Conservation (phyloP, 2,113 vertebrate genomes). For the Danio rerio region GRCz12tu NC_133176.1:42299001-42299500, state of each 20-base stretch:
- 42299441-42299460: neutral
- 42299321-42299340: slow-evolving; percentile 39
- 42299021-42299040: slow-evolving; percentile 32
- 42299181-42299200: slow-evolving; percentile 5
- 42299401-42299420: slow-evolving; percentile 47
- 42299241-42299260: slow-evolving; percentile 10
- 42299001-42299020: slow-evolving; percentile 31
- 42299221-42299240: neutral
- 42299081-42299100: slow-evolving; percentile 31
- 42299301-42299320: slow-evolving; percentile 15
- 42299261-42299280: slow-evolving; percentile 41
- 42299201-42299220: neutral
- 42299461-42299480: neutral
- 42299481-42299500: slow-evolving; percentile 2
- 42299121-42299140: slow-evolving; percentile 15
- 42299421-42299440: slow-evolving; percentile 53
- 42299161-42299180: slow-evolving; percentile 6
- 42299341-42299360: slow-evolving; percentile 53
- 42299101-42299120: neutral
- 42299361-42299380: slow-evolving; percentile 44
- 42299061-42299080: slow-evolving; percentile 6
- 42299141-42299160: slow-evolving; percentile 36
- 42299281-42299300: slow-evolving; percentile 18
- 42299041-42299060: neutral
- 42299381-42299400: slow-evolving; percentile 54